Percentiles rank a stretch among this genome's conserved stretches.
These are phyloP conservation scores for Gari tellinella DNA, from an alignment of 2,888 invertebrate genomes.

Conservation along the genomic window DNA sequence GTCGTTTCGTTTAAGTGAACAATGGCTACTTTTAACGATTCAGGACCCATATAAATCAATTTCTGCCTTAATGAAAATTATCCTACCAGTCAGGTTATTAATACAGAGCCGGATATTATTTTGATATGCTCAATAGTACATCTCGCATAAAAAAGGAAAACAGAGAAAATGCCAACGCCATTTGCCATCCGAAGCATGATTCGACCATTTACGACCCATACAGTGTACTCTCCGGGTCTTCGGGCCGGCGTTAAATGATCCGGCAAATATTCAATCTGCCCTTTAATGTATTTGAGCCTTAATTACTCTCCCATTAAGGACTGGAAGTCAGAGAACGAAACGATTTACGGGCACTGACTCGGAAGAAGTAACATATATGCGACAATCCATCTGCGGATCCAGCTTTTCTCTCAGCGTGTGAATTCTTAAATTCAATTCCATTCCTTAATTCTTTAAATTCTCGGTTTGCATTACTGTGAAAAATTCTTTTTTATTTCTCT, in stretches of 20 bases:
- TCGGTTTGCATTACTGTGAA: too few species aligned
- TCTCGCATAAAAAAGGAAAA: constrained; percentile 19
- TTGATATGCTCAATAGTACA: constrained; percentile 26
- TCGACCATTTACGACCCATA: constrained; percentile 26
- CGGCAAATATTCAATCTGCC: constrained; percentile 26
- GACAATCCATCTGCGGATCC: too few species aligned
- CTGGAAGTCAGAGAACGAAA: constrained; percentile 6
- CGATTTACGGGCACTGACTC: constrained; percentile 20
- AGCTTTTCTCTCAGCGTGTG: too few species aligned
- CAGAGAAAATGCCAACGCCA: constrained; percentile 18
- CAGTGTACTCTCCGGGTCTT: constrained; percentile 22
- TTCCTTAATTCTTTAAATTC: too few species aligned
- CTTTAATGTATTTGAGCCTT: constrained; percentile 44
- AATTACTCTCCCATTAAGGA: constrained; percentile 36
- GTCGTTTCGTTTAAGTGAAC: constrained; percentile 40
- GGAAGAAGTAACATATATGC: constrained; percentile 16
- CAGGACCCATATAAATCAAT: constrained; percentile 49
- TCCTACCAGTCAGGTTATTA: constrained; percentile 25
- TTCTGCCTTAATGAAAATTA: constrained; percentile 37
- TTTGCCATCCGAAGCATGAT: constrained; percentile 25
- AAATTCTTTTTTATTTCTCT: too few species aligned
- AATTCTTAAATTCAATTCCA: too few species aligned
- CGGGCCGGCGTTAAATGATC: constrained; percentile 25
- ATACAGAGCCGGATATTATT: constrained; percentile 41
- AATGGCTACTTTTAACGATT: constrained; percentile 32